Percentiles rank a stretch among this genome's conserved stretches.
These are phyloP conservation scores for Notodonta dromedarius DNA, from an alignment of 2,888 invertebrate species.

Conservation along the genomic window DNA sequence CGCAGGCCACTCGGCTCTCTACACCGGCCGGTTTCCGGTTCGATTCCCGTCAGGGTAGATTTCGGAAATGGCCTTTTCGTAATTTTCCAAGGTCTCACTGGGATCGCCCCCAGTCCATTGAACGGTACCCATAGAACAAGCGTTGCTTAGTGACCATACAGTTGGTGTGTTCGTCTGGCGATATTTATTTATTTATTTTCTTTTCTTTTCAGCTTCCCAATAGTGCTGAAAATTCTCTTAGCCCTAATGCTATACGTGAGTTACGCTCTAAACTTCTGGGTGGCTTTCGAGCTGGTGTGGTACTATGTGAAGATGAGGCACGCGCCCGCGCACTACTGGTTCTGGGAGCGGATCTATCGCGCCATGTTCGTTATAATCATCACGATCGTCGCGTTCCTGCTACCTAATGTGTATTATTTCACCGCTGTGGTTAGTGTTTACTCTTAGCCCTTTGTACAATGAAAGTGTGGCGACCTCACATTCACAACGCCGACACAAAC, in stretches of 20 bases:
- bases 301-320: slow-evolving; percentile 46
- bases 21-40: too few relatives aligned
- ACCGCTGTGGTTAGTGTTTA: slow-evolving; percentile 54
- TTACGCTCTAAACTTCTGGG: slow-evolving; percentile 57
- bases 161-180: too few relatives aligned
- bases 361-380: slow-evolving; percentile 40
- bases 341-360: slow-evolving; percentile 60
- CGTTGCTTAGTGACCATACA: too few relatives aligned
- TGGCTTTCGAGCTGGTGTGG: slow-evolving; percentile 60
- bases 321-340: slow-evolving; percentile 40
- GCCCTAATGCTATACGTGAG: slow-evolving; percentile 52
- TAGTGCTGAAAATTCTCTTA: slow-evolving; percentile 51
- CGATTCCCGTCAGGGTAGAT: too few relatives aligned
- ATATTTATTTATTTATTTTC: background rate
- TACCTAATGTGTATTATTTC: slow-evolving; percentile 53
- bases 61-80: too few relatives aligned
- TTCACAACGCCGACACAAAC: too few relatives aligned
- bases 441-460: too few relatives aligned
- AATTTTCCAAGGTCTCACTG: too few relatives aligned
- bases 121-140: too few relatives aligned
- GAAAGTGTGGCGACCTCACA: too few relatives aligned
- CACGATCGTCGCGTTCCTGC: slow-evolving; percentile 36
- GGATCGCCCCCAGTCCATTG: too few relatives aligned
- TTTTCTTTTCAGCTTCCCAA: slow-evolving; percentile 46
- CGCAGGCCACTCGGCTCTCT: too few relatives aligned